Percentiles rank a stretch among this genome's conserved stretches.
These are phyloP conservation scores for Sula dactylatra DNA, from an alignment of 2,113 vertebrate species.

Conservation along the genomic window DNA sequence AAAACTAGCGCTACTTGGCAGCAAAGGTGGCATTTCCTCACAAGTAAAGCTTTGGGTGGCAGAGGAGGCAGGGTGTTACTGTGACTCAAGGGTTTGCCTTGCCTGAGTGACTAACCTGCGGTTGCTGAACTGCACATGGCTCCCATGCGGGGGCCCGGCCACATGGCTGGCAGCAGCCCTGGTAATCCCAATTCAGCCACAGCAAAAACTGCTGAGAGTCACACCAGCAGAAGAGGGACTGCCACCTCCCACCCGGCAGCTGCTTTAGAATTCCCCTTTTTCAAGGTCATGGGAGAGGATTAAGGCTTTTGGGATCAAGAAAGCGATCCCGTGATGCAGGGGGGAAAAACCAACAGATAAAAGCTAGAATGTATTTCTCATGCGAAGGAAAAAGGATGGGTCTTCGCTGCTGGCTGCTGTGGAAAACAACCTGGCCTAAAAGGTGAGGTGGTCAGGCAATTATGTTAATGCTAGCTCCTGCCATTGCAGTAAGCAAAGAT, in stretches of 20 bases:
- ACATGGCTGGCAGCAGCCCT: background rate
- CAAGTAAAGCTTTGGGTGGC: background rate
- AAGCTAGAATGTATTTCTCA: background rate
- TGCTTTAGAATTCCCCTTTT: background rate
- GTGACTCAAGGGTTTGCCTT: background rate
- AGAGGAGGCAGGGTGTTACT: background rate
- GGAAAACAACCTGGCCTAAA: background rate
- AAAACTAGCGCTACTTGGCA: accelerated
- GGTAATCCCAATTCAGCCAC: background rate
- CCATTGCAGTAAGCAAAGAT: background rate
- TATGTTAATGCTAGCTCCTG: background rate
- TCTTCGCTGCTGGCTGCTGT: background rate
- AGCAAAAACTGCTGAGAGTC: background rate
- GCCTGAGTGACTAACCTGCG: background rate
- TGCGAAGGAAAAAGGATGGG: background rate
- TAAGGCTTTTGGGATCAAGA: background rate
- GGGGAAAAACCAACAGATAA: background rate
- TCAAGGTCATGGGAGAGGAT: background rate
- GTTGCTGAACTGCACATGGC: background rate
- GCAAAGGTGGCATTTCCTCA: background rate
- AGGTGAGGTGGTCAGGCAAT: background rate
- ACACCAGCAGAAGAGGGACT: background rate
- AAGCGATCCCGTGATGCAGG: background rate
- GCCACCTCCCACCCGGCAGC: background rate
- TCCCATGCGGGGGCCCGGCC: background rate